Evolutionary conservation across 2,888 invertebrate species (phyloP), one percentile per base, ranked within the genome.

Genomic region (Eurytoma californica): DNA sequence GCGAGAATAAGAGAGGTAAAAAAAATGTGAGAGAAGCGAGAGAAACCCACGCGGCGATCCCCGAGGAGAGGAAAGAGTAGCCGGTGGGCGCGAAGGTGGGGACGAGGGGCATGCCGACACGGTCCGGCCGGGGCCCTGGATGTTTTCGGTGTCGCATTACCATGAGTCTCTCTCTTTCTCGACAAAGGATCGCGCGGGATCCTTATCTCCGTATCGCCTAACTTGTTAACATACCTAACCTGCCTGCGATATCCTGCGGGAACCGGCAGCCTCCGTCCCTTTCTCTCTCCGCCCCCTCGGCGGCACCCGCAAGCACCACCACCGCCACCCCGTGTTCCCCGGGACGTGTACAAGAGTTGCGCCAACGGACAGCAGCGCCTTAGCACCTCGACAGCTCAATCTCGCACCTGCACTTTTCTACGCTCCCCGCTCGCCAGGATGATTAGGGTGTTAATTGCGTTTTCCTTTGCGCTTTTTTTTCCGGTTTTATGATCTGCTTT

Each of bases 191-290:
- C 87, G 85, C 87, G 86, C 84, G 80, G 86, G 88, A 88, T 88
- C 84, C 86, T 89, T 88, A 89, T 89, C 89, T 88, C 85, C 82
- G 87, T 88, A 89, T 89, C 89, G 88, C 86, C 88, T 86, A 88
- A 89, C 89, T 89, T 89, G 89, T 89, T 89, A 89, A 89, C 89
- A 89, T 89, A 89, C 87, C 89, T 86, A 88, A 87, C 87, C 86
- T 72, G 75, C 53, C 84, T 82, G 84, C 84, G 85, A 74, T 80
- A 66, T 82, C 77, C 75, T 70, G 24, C 60, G 28, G 5, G 13
- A 9, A 49, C 18, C 18, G 49, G 18, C 47, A 66, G 53, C 14
- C 53, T n/a, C 53, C 63, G 63, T 63, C 14, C 18, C 47, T 39
- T 39, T 39, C 39, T 39, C 39, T 39, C 39, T 39, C 39, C 39